A percentile compares a stretch with the other conserved stretches of the same genome.
These are phyloP conservation scores for Entelurus aequoreus DNA, from an alignment of 2,113 vertebrate species.

Conservation along the genomic window DNA sequence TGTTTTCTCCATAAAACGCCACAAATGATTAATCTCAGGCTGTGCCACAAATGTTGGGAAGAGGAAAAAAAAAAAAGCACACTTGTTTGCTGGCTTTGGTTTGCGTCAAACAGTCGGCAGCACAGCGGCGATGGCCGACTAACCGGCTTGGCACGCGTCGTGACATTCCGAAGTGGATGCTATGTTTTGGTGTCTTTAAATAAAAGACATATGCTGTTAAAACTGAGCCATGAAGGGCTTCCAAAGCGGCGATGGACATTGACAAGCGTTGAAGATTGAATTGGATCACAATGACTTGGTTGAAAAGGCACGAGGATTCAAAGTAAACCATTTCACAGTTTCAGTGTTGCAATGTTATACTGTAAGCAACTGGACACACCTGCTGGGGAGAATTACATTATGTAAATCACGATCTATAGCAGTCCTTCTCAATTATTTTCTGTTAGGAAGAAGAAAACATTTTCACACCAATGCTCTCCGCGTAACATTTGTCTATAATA, in stretches of 20 bases:
- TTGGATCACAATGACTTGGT: slow-evolving; percentile 17
- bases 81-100: slow-evolving; percentile 31
- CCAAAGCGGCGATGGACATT: slow-evolving; percentile 24
- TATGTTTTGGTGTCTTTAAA: slow-evolving; percentile 30
- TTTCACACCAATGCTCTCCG: too few species aligned
- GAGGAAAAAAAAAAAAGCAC: slow-evolving; percentile 7
- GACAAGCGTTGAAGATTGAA: slow-evolving; percentile 23
- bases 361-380: background rate
- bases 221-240: slow-evolving; percentile 22
- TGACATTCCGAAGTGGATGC: slow-evolving; percentile 43
- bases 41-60: slow-evolving; percentile 11
- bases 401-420: too few species aligned
- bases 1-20: slow-evolving; percentile 34
- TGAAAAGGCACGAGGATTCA: slow-evolving; percentile 24
- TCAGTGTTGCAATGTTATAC: background rate
- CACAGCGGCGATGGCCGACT: slow-evolving; percentile 28
- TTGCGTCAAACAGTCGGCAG: slow-evolving; percentile 35
- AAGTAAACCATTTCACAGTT: background rate
- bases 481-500: too few species aligned
- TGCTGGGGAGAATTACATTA: too few species aligned
- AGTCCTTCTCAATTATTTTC: too few species aligned
- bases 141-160: slow-evolving; percentile 32
- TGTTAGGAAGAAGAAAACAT: too few species aligned
- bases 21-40: slow-evolving; percentile 40
- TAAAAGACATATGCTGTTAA: slow-evolving; percentile 45